Base-by-base conservation (phyloP, 2,113 vertebrate genomes). In the Percina caprodes region DNA sequence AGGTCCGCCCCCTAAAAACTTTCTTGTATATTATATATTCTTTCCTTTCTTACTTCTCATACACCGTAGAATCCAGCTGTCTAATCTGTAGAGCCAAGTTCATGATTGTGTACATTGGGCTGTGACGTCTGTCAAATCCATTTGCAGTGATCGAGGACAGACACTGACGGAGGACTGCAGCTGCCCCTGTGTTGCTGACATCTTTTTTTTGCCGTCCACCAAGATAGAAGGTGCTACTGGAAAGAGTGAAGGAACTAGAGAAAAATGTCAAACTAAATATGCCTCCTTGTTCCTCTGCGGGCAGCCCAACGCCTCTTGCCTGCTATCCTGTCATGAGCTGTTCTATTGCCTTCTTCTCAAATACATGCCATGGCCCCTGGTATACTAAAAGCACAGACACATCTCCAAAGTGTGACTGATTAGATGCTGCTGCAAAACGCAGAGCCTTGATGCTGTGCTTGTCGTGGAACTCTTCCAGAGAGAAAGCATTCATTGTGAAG, bases 401-500 rank as follows among this genome's bases (percentile, higher is more conserved):
- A 10, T 52, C 52, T 75, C 45, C 56, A 39, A 26, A 59, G 63
- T 58, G 74, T 61, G 77, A 73, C 46, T 45, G 51, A 78, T 26
- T 54, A 14, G 0, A 45, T 14, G 62, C 48, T 19, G 51, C 33
- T 9, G 15, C 24, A 59, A 69, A 46, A 65, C 6, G 19, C 14
- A 19, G 21, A 49, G 19, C 58, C 60, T 63, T 56, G 66, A 79
- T 11, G 11, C 16, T 1, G 6, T 0, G 60, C 26, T 68, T 10
- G 24, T 52, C 9, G 6, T 70, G 48, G 68, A 70, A 71, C 26
- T 72, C 10, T 62, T 21, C 39, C 49, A 39, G 39, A 33, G 7
- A 65, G 42, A 84, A 58, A 33, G 42, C 30, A 19, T 72, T 63
- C 39, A 48, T 10, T 3, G 42, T 67, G 79, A 79, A 81, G 23